Evolutionary conservation across 2,888 invertebrate genomes (phyloP).

Genomic region (Spatulosminthurus flaviceps): DNA sequence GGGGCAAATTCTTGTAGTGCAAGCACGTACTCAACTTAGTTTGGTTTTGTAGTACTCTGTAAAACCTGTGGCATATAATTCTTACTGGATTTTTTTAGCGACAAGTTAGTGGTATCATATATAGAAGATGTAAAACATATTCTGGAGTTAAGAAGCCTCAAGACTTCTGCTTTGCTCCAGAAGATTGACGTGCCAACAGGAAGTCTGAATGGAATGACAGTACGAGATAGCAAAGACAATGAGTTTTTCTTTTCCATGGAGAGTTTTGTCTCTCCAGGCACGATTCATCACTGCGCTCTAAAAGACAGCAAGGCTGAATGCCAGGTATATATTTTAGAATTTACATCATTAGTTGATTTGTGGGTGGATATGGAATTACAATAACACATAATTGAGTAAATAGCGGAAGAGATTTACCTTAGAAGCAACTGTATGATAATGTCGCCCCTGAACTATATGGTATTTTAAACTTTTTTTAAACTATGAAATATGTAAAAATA

Average conservation of each 20-base stretch:
- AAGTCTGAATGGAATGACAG: conserved; percentile 64
- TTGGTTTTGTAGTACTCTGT: not conserved
- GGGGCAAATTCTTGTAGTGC: too few relatives aligned
- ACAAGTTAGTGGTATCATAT: conserved; percentile 87
- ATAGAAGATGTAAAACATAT: conserved; percentile 79
- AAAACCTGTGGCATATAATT: not conserved
- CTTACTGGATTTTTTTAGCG: conserved; percentile 64
- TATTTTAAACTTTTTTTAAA: too few relatives aligned
- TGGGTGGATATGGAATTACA: too few relatives aligned
- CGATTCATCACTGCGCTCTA: conserved; percentile 87
- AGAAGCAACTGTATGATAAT: too few relatives aligned
- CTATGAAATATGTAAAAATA: too few relatives aligned
- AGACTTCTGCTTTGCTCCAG: conserved; percentile 13
- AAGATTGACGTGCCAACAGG: conserved; percentile 33
- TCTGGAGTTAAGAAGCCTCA: conserved; percentile 18
- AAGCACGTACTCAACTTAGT: not conserved
- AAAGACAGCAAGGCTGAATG: conserved; percentile 69
- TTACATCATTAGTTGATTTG: too few relatives aligned
- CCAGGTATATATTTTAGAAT: too few relatives aligned
- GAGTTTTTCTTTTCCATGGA: conserved; percentile 95
- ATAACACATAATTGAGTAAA: too few relatives aligned
- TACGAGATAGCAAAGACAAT: conserved; percentile 82
- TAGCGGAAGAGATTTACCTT: too few relatives aligned
- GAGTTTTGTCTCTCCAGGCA: conserved; percentile 83
- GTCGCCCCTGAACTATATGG: too few relatives aligned